These are phyloP conservation scores for Sciurus carolinensis DNA, from an alignment of 2,797 vertebrate genomes.

Conservation along the genomic window DNA sequence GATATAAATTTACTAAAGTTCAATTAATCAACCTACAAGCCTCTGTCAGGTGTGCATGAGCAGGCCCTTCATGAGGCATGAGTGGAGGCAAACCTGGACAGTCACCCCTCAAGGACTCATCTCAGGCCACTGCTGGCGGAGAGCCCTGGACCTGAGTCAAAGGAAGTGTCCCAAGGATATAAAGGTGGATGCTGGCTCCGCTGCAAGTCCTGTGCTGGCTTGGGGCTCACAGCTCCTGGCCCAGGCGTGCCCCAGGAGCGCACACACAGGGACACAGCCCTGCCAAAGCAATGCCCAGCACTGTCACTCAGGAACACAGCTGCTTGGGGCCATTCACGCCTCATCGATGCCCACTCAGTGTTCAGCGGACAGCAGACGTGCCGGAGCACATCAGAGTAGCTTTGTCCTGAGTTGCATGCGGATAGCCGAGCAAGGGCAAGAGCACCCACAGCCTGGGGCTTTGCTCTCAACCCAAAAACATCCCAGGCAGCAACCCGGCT, in stretches of 20 bases:
- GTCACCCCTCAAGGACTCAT: not conserved
- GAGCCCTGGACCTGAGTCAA: not conserved
- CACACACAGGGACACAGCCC: not conserved
- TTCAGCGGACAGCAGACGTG: not conserved
- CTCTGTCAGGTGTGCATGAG: not conserved
- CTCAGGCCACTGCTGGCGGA: not conserved
- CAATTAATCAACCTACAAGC: not conserved
- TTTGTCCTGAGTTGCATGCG: not conserved
- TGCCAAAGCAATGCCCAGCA: constrained; percentile 66
- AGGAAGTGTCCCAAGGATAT: not conserved
- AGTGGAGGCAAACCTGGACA: not conserved
- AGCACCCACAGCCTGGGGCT: constrained; percentile 46
- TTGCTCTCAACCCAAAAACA: constrained; percentile 40
- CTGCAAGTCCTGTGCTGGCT: constrained; percentile 11
- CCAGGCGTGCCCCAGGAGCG: not conserved
- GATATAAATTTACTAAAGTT: not conserved
- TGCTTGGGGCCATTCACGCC: constrained; percentile 36
- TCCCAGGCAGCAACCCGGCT: constrained; percentile 47
- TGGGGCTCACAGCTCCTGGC: not conserved
- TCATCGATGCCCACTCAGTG: constrained; percentile 17
- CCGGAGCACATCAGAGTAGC: constrained; percentile 44
- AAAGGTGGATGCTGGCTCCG: not conserved
- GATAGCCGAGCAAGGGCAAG: not conserved
- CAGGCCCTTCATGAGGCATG: not conserved
- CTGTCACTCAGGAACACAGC: constrained; percentile 74